Evolutionary conservation across 2,113 vertebrate species (phyloP).

Genomic region (Corythoichthys intestinalis): DNA sequence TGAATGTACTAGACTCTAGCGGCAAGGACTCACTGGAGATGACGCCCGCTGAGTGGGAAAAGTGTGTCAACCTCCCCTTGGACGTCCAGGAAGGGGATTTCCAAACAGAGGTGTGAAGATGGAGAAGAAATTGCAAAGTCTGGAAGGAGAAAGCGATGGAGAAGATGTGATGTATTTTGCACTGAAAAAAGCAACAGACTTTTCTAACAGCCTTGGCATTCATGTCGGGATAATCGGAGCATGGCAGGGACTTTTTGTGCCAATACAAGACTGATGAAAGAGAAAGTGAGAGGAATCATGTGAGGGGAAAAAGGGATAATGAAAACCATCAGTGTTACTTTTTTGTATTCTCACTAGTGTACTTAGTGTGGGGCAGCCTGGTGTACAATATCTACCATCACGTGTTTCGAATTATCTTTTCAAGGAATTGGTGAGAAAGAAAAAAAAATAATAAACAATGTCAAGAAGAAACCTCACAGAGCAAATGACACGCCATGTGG

Average conservation of each 20-base stretch:
- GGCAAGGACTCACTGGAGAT: constrained; percentile 96
- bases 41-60: constrained; percentile 97
- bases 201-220: constrained; percentile 88
- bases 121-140: constrained; percentile 52
- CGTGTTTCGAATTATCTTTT: constrained; percentile 97
- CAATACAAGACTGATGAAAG: constrained; percentile 73
- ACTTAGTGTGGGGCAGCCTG: constrained; percentile 89
- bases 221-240: constrained; percentile 83
- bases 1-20: constrained; percentile 96
- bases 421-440: constrained; percentile 79
- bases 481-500: constrained; percentile 90
- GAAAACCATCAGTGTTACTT: constrained; percentile 85
- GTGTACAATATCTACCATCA: constrained; percentile 99
- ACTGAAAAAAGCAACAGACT: constrained; percentile 86
- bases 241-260: constrained; percentile 87
- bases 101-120: constrained; percentile 93
- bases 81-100: constrained; percentile 98
- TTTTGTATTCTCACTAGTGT: constrained; percentile 88
- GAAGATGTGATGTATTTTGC: constrained; percentile 75
- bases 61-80: constrained; percentile 97
- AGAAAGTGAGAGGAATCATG: constrained; percentile 46
- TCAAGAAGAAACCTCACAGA: constrained; percentile 91
- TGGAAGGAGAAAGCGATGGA: constrained; percentile 21
- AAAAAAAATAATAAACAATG: constrained; percentile 78
- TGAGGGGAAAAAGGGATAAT: constrained; percentile 5